Percentiles rank a stretch among this genome's conserved stretches.
These are phyloP conservation scores for Sciurus niger DNA, from an alignment of 2,113 vertebrate genomes.

Conservation along the genomic window DNA sequence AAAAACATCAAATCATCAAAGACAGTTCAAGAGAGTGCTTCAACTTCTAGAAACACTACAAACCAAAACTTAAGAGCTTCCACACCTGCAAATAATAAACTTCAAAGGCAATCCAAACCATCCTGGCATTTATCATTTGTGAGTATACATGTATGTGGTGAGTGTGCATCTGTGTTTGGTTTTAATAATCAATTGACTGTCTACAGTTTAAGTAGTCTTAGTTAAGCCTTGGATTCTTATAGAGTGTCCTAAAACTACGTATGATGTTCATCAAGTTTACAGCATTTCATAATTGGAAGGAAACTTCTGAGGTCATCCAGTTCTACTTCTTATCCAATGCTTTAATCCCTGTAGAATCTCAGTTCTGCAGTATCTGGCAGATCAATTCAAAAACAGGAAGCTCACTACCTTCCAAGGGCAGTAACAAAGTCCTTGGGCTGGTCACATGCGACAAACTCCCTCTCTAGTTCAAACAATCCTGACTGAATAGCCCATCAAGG, in stretches of 20 bases:
- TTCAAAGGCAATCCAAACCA: constrained; percentile 72
- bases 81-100: constrained; percentile 79
- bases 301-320: constrained; percentile 29
- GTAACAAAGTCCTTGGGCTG: background rate
- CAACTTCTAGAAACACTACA: constrained; percentile 54
- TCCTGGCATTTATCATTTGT: constrained; percentile 58
- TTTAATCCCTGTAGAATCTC: background rate
- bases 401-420: constrained; percentile 28
- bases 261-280: constrained; percentile 35
- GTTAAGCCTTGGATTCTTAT: background rate
- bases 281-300: constrained; percentile 17
- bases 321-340: background rate
- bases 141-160: background rate
- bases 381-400: constrained; percentile 2
- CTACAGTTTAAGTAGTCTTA: constrained; percentile 24
- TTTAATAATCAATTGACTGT: constrained; percentile 50
- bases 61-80: constrained; percentile 61
- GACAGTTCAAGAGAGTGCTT: constrained; percentile 53
- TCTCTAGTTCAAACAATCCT: constrained; percentile 20
- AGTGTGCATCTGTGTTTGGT: background rate
- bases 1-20: constrained; percentile 72
- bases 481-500: background rate
- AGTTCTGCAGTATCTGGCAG: background rate
- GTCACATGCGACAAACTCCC: background rate
- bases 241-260: background rate